These are phyloP conservation scores for Diplolepis rosae DNA, from an alignment of 2,888 invertebrate species.

Conservation along the genomic window DNA sequence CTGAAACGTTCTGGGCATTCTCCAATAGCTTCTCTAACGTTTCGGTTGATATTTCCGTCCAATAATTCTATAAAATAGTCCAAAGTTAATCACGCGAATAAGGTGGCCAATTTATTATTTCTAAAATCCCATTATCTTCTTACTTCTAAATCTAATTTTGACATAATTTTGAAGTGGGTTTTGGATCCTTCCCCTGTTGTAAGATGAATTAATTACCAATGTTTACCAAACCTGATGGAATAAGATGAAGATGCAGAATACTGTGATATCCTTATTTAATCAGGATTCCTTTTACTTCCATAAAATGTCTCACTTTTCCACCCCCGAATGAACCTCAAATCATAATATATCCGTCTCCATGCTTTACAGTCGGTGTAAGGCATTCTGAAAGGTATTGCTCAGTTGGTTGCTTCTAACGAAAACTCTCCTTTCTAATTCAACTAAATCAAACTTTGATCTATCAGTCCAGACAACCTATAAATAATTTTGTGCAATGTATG, in stretches of 20 bases:
- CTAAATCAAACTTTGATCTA: conserved; percentile 46
- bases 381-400: conserved; percentile 32
- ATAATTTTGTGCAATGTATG: too few relatives aligned
- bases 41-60: not conserved
- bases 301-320: conserved; percentile 39
- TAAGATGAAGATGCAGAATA: conserved; percentile 35
- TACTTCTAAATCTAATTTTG: conserved; percentile 29
- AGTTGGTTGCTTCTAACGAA: conserved; percentile 28
- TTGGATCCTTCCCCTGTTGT: conserved; percentile 48
- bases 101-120: not conserved
- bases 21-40: not conserved
- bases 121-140: not conserved
- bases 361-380: conserved; percentile 46
- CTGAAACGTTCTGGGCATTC: not conserved
- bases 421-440: conserved; percentile 35
- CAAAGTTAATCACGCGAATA: not conserved
- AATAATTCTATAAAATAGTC: not conserved
- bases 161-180: conserved; percentile 40
- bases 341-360: conserved; percentile 43
- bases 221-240: conserved; percentile 35
- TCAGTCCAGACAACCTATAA: conserved; percentile 41
- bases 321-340: conserved; percentile 46
- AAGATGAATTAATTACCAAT: conserved; percentile 44
- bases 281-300: conserved; percentile 47
- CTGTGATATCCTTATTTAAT: conserved; percentile 41